Base-by-base conservation (phyloP, 2,113 vertebrate species). In the Oreotrochilus melanogaster region DNA sequence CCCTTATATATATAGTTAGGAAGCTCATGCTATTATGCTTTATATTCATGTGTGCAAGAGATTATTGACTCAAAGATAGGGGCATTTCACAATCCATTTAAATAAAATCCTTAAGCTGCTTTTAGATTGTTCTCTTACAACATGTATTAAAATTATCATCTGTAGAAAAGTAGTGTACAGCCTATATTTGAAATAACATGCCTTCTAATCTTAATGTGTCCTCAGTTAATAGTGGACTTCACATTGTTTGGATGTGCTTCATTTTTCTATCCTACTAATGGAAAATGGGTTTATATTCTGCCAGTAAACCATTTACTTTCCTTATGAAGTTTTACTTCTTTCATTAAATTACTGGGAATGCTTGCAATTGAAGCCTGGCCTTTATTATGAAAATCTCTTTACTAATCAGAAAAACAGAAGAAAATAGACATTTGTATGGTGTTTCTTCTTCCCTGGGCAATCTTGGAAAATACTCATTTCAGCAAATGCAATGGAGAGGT, bases 71-170 rank as follows among this genome's bases (percentile, higher is more conserved):
- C 61, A 79, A 79, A 79, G 71, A 73, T 45, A 56, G 58, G n/a
- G 47, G 22, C 25, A 24, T 78, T 94, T 88, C 0, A 0, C 71
- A 67, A 90, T 93, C 82, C 51, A 35, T 93, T 94, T 94, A n/a
- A 96, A 60, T 69, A 80, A 93, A 85, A 95, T 42, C 71, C 67
- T 80, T 91, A 91, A 93, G 71, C 71, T 86, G 80, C 90, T 95
- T 84, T 94, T 87, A 78, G 83, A 33, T 87, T 88, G 54, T 82
- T 91, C 50, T 87, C 91, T 93, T 93, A 87, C 80, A 88, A 45
- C 65, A 45, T 27, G 60, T 76, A 86, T 89, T 93, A 88, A 85
- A 93, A 75, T 47, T 39, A 70, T 57, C 42, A 54, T 89, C 74
- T 62, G 50, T 58, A 85, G 22, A 74, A 95, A 92, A 94, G 87